Percentiles rank a stretch among this genome's conserved stretches.
Conservation (phyloP, 92 coral and sea anemone species). For the Anthopleura xanthogrammica region DNA sequence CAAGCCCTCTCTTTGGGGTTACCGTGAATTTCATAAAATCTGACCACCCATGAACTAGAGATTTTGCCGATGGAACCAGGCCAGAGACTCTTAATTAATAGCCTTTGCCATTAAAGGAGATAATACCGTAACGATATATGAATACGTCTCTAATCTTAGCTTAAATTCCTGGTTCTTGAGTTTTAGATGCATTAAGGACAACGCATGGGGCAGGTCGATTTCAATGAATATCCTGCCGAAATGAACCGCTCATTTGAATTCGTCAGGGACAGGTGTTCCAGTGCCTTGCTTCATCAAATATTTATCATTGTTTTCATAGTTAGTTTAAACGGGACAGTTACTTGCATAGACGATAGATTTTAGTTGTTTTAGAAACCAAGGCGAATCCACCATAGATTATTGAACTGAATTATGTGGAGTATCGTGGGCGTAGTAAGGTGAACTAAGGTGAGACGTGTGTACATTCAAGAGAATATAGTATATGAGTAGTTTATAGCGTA, state of each 20-base stretch:
- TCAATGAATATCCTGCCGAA: background rate
- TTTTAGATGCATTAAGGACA: background rate
- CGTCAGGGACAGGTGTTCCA: slow-evolving; percentile 20
- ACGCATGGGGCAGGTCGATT: background rate
- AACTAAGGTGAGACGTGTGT: background rate
- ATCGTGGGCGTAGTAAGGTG: slow-evolving; percentile 9
- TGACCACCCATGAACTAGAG: slow-evolving; percentile 3
- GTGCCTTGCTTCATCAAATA: slow-evolving; percentile 10
- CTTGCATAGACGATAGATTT: slow-evolving; percentile 9
- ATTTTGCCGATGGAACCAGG: background rate
- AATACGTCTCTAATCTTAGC: background rate
- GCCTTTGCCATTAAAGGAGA: background rate
- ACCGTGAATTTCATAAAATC: background rate
- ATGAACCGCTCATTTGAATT: slow-evolving; percentile 10
- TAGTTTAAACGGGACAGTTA: slow-evolving; percentile 2
- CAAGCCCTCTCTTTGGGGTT: background rate
- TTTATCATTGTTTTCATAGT: slow-evolving; percentile 20
- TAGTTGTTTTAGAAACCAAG: background rate
- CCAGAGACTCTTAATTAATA: background rate
- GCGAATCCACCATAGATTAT: background rate
- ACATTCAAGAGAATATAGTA: background rate
- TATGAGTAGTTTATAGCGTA: background rate
- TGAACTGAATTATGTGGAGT: background rate
- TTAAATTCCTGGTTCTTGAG: background rate
- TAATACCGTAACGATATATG: background rate